Evolutionary conservation across 1,140 invertebrate species (phyloP).

Genomic region (Drosophila nasuta): DNA sequence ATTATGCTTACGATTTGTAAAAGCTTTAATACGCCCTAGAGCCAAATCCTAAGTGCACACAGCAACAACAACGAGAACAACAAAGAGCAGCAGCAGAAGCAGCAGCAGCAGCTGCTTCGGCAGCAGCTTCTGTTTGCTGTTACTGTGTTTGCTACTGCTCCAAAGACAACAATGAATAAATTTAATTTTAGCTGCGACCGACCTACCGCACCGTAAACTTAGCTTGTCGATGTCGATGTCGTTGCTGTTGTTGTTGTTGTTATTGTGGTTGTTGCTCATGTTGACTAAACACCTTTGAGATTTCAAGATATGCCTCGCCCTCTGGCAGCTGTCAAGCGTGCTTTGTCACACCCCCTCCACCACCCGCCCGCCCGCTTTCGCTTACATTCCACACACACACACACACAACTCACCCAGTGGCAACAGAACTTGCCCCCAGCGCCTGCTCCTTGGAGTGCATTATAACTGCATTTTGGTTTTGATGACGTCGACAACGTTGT

Average conservation of each 20-base stretch:
- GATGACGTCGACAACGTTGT: conserved; percentile 76
- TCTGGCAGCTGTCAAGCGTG: conserved; percentile 72
- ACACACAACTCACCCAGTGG: too few relatives aligned
- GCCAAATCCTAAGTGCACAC: conserved; percentile 78
- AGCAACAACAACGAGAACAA: conserved; percentile 27
- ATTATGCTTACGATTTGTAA: conserved; percentile 81
- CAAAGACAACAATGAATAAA: conserved; percentile 82
- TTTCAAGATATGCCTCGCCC: conserved; percentile 67
- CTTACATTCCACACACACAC: not conserved
- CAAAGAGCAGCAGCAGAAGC: conserved; percentile 11
- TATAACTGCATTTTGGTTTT: conserved; percentile 83
- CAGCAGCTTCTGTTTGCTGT: conserved; percentile 47
- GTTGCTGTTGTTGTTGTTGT: conserved; percentile 33
- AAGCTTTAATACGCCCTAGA: conserved; percentile 79
- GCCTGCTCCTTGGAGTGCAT: conserved; percentile 62
- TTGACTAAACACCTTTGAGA: conserved; percentile 82
- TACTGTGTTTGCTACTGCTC: conserved; percentile 30
- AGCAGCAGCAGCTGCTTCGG: conserved; percentile 23
- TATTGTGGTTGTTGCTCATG: conserved; percentile 66
- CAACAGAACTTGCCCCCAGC: not conserved
- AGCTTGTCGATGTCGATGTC: conserved; percentile 33
- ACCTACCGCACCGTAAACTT: conserved; percentile 77
- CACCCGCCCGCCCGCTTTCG: not conserved
- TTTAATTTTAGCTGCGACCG: conserved; percentile 78
- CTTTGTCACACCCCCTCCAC: conserved; percentile 42